A percentile compares a stretch with the other conserved stretches of the same genome.
Evolutionary conservation across 1,140 invertebrate genomes (phyloP).

Genomic region (Cyclina sinensis): DNA sequence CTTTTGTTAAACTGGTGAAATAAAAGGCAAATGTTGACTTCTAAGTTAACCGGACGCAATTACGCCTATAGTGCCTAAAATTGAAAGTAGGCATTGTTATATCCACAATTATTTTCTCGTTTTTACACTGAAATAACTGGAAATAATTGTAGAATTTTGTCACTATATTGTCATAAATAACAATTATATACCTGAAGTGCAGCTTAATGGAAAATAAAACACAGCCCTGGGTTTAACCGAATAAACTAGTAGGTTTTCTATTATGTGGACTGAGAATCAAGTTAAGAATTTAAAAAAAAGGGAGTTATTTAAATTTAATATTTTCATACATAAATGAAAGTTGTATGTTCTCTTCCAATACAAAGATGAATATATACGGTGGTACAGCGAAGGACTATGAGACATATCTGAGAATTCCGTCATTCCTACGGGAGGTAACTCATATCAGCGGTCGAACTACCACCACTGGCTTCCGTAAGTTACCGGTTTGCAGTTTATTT

Average conservation of each 20-base stretch:
- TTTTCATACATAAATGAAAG: no score
- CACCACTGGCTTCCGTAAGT: slow-evolving; percentile 10
- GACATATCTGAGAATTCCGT: neutral
- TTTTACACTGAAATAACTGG: neutral
- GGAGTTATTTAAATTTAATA: no score
- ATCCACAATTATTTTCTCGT: neutral
- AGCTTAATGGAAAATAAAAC: no score
- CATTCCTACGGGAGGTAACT: neutral
- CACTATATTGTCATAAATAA: neutral
- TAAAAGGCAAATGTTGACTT: neutral
- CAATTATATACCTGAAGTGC: no score
- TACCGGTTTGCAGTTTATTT: no score
- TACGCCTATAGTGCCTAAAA: neutral
- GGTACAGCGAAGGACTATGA: slow-evolving; percentile 8
- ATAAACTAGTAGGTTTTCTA: no score
- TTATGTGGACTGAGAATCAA: no score
- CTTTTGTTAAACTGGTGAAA: neutral
- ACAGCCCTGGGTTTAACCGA: no score
- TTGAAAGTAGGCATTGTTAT: neutral
- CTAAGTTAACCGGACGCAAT: neutral
- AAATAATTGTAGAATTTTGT: neutral
- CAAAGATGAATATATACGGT: no score
- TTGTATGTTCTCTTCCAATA: no score
- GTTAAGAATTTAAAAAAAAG: no score
- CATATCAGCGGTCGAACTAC: neutral